These are phyloP conservation scores for Catamblyrhynchus diadema DNA, from an alignment of 2,797 vertebrate genomes.

Conservation along the genomic window DNA sequence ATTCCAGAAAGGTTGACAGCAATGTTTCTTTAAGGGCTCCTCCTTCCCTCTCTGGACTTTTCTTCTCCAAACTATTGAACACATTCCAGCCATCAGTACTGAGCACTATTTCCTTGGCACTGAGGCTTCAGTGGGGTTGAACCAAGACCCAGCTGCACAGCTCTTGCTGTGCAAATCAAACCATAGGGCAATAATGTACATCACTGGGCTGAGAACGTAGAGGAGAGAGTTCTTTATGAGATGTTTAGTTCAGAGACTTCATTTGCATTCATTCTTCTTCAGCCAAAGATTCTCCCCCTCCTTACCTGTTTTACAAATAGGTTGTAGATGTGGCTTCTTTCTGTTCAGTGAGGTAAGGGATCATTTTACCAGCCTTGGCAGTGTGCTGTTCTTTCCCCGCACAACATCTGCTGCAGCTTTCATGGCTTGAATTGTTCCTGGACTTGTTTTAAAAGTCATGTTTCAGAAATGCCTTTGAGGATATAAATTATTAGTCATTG, in stretches of 20 bases:
- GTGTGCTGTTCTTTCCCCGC: neutral
- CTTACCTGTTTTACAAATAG: neutral
- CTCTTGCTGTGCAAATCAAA: neutral
- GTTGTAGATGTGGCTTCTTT: neutral
- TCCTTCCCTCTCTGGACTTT: neutral
- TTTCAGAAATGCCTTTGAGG: constrained; percentile 7
- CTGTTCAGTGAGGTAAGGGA: neutral
- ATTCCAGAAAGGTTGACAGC: neutral
- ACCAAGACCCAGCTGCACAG: neutral
- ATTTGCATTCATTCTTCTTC: neutral
- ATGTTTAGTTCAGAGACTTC: neutral
- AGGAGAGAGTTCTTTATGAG: neutral
- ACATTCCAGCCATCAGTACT: neutral
- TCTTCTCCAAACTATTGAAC: neutral
- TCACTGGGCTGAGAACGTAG: neutral
- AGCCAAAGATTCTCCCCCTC: neutral
- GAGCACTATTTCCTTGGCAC: neutral
- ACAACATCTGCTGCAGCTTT: constrained; percentile 28
- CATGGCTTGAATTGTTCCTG: neutral
- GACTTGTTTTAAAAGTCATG: constrained; percentile 9
- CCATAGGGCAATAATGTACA: neutral
- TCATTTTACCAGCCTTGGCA: neutral
- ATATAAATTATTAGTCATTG: neutral
- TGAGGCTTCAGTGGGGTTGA: neutral
- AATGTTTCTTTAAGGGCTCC: neutral